A percentile compares a stretch with the other conserved stretches of the same genome.
These are phyloP conservation scores for Parelbella ahira DNA, from an alignment of 2,888 invertebrate species.

Conservation along the genomic window DNA sequence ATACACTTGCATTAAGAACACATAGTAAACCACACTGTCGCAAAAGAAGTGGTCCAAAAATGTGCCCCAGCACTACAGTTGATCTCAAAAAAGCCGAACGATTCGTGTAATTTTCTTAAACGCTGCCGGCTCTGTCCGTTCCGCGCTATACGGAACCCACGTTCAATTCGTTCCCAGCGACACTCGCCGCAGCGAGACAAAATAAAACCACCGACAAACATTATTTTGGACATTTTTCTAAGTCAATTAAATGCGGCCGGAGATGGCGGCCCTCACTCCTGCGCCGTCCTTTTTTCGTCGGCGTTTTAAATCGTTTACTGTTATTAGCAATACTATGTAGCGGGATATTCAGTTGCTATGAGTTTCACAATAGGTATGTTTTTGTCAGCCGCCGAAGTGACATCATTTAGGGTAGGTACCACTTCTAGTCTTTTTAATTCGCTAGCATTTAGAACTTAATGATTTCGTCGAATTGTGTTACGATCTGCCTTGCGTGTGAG, in stretches of 20 bases:
- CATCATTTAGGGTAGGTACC: constrained; percentile 14
- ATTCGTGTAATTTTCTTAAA: too few relatives aligned
- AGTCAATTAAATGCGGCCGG: constrained; percentile 66
- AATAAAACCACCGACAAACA: constrained; percentile 40
- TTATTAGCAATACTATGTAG: constrained; percentile 46
- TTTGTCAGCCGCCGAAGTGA: constrained; percentile 18
- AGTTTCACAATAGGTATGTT: constrained; percentile 20
- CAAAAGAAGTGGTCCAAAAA: too few relatives aligned
- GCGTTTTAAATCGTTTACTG: constrained; percentile 54
- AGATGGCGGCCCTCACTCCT: constrained; percentile 46
- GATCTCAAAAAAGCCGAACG: too few relatives aligned
- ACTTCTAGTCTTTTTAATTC: constrained; percentile 4
- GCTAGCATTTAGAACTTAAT: constrained; percentile 10
- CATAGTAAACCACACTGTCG: too few relatives aligned
- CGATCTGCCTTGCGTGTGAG: too few relatives aligned
- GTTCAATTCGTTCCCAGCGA: constrained; percentile 35
- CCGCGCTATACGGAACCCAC: constrained; percentile 51
- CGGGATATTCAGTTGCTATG: constrained; percentile 25
- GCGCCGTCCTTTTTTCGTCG: constrained; percentile 41
- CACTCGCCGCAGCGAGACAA: constrained; percentile 41
- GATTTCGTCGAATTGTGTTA: constrained; percentile 6
- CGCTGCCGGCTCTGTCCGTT: constrained; percentile 6
- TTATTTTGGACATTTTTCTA: constrained; percentile 51
- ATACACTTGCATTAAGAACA: too few relatives aligned
- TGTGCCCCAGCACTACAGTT: too few relatives aligned